Evolutionary conservation across 1,140 invertebrate genomes (phyloP).

Genomic region (Contarinia nasturtii): DNA sequence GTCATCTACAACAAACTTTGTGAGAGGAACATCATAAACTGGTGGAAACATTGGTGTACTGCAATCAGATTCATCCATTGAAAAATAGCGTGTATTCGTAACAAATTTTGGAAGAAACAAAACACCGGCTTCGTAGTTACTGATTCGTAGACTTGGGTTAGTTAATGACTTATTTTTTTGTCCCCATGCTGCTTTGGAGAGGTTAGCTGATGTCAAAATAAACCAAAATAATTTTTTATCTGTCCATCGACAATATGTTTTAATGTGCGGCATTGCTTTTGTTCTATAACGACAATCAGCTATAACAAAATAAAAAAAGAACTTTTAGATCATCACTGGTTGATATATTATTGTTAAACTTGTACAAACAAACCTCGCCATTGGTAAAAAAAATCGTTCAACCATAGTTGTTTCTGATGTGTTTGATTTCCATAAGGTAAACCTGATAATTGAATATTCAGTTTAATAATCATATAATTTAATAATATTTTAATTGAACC

Average conservation of each 20-base stretch:
- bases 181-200: conserved; percentile 94
- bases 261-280: conserved; percentile 83
- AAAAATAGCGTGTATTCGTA: conserved; percentile 1
- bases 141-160: conserved; percentile 41
- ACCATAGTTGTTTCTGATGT: conserved; percentile 74
- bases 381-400: conserved; percentile 60
- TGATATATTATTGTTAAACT: neutral
- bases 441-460: too few relatives aligned
- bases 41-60: too few relatives aligned
- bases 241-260: conserved; percentile 63
- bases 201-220: conserved; percentile 76
- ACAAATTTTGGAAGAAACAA: conserved; percentile 71
- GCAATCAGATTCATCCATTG: too few relatives aligned
- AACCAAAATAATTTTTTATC: conserved; percentile 55
- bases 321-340: neutral
- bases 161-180: conserved; percentile 39
- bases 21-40: too few relatives aligned
- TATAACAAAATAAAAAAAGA: conserved; percentile 10
- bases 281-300: conserved; percentile 42
- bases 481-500: too few relatives aligned
- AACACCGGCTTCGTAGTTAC: conserved; percentile 84
- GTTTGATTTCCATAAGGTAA: conserved; percentile 66
- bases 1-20: too few relatives aligned
- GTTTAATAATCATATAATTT: too few relatives aligned
- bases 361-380: conserved; percentile 11